Evolutionary conservation across 2,888 invertebrate species (phyloP).

Genomic region (Gastracanthus pulcherrimus): DNA sequence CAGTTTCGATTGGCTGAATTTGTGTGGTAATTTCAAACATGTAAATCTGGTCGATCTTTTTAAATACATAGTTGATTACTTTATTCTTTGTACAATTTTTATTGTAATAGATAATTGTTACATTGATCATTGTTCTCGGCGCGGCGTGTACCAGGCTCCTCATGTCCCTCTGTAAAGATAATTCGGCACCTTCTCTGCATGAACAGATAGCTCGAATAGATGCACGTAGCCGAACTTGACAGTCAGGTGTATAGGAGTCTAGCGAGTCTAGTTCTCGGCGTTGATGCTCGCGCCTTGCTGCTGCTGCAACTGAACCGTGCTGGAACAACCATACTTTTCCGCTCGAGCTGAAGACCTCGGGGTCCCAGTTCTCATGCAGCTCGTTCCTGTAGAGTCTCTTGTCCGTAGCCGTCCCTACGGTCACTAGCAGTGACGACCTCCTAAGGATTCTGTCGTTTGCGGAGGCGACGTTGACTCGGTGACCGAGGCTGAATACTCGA

Average conservation of each 20-base stretch:
- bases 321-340: neutral
- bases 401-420: constrained; percentile 1
- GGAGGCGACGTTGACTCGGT: neutral
- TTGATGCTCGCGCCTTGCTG: constrained; percentile 5
- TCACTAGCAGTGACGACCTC: neutral
- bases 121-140: too few species aligned
- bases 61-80: too few species aligned
- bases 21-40: too few species aligned
- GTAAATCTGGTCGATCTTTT: too few species aligned
- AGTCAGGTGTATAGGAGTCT: constrained; percentile 76
- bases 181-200: constrained; percentile 51
- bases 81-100: too few species aligned
- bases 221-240: constrained; percentile 71
- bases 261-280: neutral
- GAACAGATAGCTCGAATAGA: constrained; percentile 67
- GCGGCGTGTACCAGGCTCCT: constrained; percentile 1
- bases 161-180: constrained; percentile 34
- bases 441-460: constrained; percentile 18
- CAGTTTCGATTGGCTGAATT: too few species aligned
- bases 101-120: too few species aligned
- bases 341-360: constrained; percentile 58
- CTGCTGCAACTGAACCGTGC: neutral
- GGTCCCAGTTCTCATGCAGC: constrained; percentile 70
- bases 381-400: constrained; percentile 58
- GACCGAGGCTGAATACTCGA: constrained; percentile 52